Base-by-base conservation (phyloP, 2,888 invertebrate species). In the Aspidapion aeneum region DNA sequence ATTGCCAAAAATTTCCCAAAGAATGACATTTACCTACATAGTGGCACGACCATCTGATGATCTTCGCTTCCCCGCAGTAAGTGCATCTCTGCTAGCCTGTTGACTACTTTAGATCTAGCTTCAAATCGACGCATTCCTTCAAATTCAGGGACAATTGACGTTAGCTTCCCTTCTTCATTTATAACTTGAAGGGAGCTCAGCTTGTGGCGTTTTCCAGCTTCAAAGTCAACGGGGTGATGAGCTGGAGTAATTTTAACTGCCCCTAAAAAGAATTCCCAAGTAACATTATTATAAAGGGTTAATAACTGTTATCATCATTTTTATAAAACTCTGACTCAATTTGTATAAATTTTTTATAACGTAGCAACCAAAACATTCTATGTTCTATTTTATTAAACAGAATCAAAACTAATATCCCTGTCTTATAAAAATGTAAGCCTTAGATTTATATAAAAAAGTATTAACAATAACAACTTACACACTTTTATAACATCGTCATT, bases 211-310 rank as follows among this genome's bases (percentile, higher is more conserved):
- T 93, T 91, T 49, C 94, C 98, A 54, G 96, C 90, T 75, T 97
- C 97, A 79, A 97, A 99, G 83, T 99, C 99, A 75, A 94, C 94
- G 48, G 89, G 92, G 80, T 99, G 98, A 80, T 99, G 99, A 1
- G 96, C 98, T 0, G 99, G 98, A 1, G 98, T 98, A 66, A 99
- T 94, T 82, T 99, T 99, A 0, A 99, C 99, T 64, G 97, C 98
- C 71, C 98, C 94, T 90, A 68, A 17, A 58, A 57, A 58, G 48
- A 18, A 55, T n/a, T n/a, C n/a, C n/a, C n/a, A n/a, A n/a, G n/a
- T n/a, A n/a, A n/a, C n/a, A n/a, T n/a, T n/a, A n/a, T n/a, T n/a
- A n/a, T n/a, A n/a, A n/a, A n/a, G n/a, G n/a, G n/a, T n/a, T n/a
- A n/a, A n/a, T n/a, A n/a, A n/a, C n/a, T n/a, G n/a, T n/a, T n/a